Conservation (phyloP, 2,113 vertebrate genomes). For the Anoura caudifer region DNA sequence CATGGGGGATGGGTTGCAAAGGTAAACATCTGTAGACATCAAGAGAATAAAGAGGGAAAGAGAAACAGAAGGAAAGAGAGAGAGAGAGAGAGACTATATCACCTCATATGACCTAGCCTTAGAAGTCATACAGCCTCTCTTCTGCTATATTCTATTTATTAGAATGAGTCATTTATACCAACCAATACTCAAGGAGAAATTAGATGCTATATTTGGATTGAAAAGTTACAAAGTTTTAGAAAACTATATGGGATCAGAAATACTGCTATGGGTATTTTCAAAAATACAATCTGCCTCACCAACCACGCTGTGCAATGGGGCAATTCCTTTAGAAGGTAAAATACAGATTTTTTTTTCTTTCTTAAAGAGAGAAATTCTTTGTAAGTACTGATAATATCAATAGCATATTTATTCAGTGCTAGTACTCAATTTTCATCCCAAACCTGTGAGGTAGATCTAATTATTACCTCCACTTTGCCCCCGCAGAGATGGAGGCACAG, state of each 20-base stretch:
- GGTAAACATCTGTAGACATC: not conserved
- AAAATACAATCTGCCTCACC: not conserved
- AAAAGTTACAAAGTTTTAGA: not conserved
- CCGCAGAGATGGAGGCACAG: not conserved
- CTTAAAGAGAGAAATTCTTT: not conserved
- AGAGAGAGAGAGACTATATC: not conserved
- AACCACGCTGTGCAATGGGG: not conserved
- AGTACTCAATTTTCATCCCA: not conserved
- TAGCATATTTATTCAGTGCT: not conserved
- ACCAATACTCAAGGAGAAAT: not conserved
- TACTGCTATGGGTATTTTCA: not conserved
- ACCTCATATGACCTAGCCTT: not conserved
- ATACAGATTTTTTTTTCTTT: not conserved
- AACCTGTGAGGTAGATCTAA: rapidly evolving
- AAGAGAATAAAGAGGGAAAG: not conserved
- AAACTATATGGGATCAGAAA: not conserved
- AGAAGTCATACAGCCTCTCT: not conserved
- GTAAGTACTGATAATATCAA: not conserved
- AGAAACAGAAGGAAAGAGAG: not conserved
- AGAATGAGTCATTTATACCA: not conserved
- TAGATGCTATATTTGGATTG: not conserved
- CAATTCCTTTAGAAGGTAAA: not conserved
- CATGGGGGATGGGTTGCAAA: not conserved
- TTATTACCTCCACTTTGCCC: not conserved
- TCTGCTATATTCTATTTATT: not conserved